phyloP scores from a whole-genome alignment of 2,113 vertebrate genomes.

The Hassar affinis region DNA sequence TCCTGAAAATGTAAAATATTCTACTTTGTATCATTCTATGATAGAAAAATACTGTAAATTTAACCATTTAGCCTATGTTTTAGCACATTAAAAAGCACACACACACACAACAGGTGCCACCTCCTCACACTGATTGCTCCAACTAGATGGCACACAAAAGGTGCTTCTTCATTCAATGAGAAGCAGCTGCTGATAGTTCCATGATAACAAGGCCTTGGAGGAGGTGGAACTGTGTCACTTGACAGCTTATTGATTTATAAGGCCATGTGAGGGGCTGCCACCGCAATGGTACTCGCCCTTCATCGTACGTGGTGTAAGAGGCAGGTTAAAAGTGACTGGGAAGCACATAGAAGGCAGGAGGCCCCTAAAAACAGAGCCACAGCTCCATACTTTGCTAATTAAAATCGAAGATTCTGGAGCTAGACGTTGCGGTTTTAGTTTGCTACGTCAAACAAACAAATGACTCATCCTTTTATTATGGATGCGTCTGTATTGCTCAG shows the following conservation, averaged over 20 bases:
- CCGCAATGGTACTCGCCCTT: conserved; percentile 25
- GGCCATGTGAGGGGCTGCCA: conserved; percentile 40
- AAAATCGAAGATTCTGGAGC: conserved; percentile 14
- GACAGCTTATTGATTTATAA: conserved; percentile 55
- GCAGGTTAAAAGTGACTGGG: conserved; percentile 4
- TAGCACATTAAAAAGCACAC: conserved; percentile 11
- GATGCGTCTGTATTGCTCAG: conserved; percentile 27
- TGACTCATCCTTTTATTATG: conserved; percentile 43
- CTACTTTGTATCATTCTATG: not conserved
- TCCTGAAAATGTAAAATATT: not conserved
- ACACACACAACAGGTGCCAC: conserved; percentile 4
- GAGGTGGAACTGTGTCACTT: conserved; percentile 5
- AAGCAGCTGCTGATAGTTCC: conserved; percentile 49
- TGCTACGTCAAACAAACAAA: conserved; percentile 14
- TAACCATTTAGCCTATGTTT: conserved; percentile 35
- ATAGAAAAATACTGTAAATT: not conserved
- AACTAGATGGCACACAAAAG: conserved; percentile 45
- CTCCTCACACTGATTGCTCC: conserved; percentile 38
- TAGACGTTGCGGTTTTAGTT: not conserved
- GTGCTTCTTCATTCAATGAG: conserved; percentile 17
- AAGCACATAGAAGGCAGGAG: conserved; percentile 24
- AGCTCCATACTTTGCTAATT: conserved; percentile 6
- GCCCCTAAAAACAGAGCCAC: conserved; percentile 7
- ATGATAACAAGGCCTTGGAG: conserved; percentile 45
- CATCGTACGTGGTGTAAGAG: conserved; percentile 34